These are phyloP conservation scores for Hemistola chrysoprasaria DNA, from an alignment of 2,888 invertebrate genomes.

Conservation along the genomic window DNA sequence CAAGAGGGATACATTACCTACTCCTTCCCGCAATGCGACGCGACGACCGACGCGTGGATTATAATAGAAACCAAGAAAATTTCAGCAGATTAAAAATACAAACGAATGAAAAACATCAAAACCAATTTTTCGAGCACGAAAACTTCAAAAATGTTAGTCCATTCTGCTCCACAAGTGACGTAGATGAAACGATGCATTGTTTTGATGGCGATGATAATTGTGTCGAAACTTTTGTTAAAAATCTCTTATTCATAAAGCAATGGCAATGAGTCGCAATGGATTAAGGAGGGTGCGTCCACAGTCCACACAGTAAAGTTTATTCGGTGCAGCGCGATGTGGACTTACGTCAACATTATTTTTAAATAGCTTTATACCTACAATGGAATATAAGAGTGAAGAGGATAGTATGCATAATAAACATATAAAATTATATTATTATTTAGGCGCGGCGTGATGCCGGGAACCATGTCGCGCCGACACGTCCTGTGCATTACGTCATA, in stretches of 20 bases:
- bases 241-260: no score
- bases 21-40: constrained; percentile 77
- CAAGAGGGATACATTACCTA: constrained; percentile 59
- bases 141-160: no score
- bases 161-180: no score
- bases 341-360: constrained; percentile 37
- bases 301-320: no score
- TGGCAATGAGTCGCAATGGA: no score
- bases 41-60: constrained; percentile 60
- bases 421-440: constrained; percentile 36
- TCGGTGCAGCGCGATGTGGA: no score
- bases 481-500: constrained; percentile 42
- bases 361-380: constrained; percentile 16
- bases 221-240: no score
- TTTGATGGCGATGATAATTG: no score
- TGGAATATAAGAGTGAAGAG: constrained; percentile 41
- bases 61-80: constrained; percentile 1
- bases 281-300: no score
- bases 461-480: constrained; percentile 33
- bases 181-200: no score
- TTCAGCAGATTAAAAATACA: no score
- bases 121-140: constrained; percentile 7
- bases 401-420: constrained; percentile 19
- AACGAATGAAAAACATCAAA: no score
- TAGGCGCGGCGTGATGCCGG: constrained; percentile 34